Conservation (phyloP, 2,888 invertebrate genomes). For the Hemicrepidius hirtus region DNA sequence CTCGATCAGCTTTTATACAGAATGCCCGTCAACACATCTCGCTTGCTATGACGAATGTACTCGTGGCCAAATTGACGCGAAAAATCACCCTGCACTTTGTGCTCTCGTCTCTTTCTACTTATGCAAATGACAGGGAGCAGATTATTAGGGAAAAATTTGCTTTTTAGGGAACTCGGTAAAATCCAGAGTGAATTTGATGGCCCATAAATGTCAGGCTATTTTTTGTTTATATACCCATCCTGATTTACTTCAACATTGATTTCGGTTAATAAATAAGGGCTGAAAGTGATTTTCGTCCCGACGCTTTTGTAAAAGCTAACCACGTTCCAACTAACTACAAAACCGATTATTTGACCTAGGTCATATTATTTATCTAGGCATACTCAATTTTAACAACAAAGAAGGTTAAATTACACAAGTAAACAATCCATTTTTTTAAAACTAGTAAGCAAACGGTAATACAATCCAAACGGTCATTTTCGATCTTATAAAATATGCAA, state of each 20-base stretch:
- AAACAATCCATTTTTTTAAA: not conserved
- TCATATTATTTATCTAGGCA: slow-evolving; percentile 18
- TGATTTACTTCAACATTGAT: slow-evolving; percentile 70
- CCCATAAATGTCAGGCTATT: slow-evolving; percentile 68
- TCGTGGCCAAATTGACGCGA: slow-evolving; percentile 48
- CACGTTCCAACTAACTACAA: slow-evolving; percentile 36
- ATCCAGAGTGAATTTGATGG: slow-evolving; percentile 67
- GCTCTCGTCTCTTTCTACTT: slow-evolving; percentile 46
- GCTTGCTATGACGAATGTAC: slow-evolving; percentile 55
- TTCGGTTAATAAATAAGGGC: slow-evolving; percentile 69
- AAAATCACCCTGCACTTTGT: slow-evolving; percentile 49
- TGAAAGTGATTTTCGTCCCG: slow-evolving; percentile 64
- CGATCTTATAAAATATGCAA: slow-evolving; percentile 62
- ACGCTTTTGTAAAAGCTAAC: slow-evolving; percentile 28
- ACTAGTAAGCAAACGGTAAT: slow-evolving; percentile 26
- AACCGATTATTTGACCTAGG: slow-evolving; percentile 27
- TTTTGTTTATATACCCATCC: slow-evolving; percentile 61
- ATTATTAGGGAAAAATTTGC: slow-evolving; percentile 46
- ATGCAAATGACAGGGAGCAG: slow-evolving; percentile 53
- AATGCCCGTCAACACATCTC: slow-evolving; percentile 64
- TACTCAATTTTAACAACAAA: not conserved
- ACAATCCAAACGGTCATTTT: slow-evolving; percentile 51
- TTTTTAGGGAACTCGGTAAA: slow-evolving; percentile 48
- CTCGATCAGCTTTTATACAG: slow-evolving; percentile 60
- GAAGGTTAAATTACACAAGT: not conserved